Base-by-base conservation (phyloP, 2,888 invertebrate species). In the Ariolimax columbianus region DNA sequence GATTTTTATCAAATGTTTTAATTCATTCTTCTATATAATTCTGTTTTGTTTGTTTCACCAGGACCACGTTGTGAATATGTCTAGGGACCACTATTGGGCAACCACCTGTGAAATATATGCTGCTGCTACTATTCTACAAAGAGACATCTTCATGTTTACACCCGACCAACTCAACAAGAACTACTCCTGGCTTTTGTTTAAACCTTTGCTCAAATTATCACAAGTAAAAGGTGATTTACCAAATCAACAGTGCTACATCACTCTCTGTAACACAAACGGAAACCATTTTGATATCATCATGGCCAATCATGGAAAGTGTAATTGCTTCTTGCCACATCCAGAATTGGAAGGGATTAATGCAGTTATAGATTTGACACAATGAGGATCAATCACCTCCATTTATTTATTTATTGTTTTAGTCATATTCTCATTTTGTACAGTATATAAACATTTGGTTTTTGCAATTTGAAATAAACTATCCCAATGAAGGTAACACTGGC, bases 241-340 rank as follows among this genome's bases (percentile, higher is more conserved):
- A 19, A 30, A 38, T 11, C 86, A 86, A 33, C 84, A 86, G 2
- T 91, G 92, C 84, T 91, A 90, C 83, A 84, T 92, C 19, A 91
- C 92, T 19, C 86, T 92, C 33, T 91, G 91, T 83, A 91, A 91
- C 82, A 92, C 91, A 14, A 91, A 92, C 87, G 92, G 91, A 7
- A 92, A 91, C 82, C 92, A 92, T 85, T 92, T 91, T 87, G 92
- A 92, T 82, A 88, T 90, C 63, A 88, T 92, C 26, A 90, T 90
- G 9, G 86, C 91, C 0, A 72, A 82, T 14, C 70, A 83, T 11
- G 89, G 87, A 0, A 86, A 84, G 40, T 92, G 92, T 86, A 91
- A 92, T 86, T 92, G 91, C 87, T 86, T 87, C 36, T 73, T 90
- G 17, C 84, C 87, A 4, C 88, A 89, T n/a, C 92, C 92, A 30